Evolutionary conservation across 2,797 vertebrate species (phyloP).

Genomic region (Odontamblyopus rebecca): DNA sequence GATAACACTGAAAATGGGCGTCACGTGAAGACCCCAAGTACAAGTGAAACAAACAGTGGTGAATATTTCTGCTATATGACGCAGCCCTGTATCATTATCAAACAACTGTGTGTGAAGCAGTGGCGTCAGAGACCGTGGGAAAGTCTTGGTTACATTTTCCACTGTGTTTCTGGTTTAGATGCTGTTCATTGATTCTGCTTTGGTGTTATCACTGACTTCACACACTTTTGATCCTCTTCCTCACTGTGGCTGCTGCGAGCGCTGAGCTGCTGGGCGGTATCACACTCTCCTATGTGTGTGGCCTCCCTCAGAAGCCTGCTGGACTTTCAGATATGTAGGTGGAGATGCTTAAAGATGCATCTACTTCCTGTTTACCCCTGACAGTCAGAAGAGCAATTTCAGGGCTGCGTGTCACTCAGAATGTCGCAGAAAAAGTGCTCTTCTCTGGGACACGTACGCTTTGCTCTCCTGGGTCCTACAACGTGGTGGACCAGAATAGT

Average conservation of each 20-base stretch:
- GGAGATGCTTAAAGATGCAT: constrained; percentile 66
- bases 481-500: neutral
- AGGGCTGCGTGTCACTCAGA: constrained; percentile 11
- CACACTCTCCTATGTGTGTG: constrained; percentile 49
- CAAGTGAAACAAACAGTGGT: too few relatives aligned
- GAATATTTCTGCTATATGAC: too few relatives aligned
- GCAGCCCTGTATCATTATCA: too few relatives aligned
- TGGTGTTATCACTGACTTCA: constrained; percentile 1
- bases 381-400: constrained; percentile 47
- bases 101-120: neutral
- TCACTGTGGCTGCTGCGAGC: too few relatives aligned
- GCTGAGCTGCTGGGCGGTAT: constrained; percentile 6
- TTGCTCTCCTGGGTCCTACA: constrained; percentile 21
- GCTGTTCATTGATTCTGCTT: neutral
- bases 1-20: too few relatives aligned
- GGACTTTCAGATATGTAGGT: constrained; percentile 45
- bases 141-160: neutral
- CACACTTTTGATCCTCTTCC: constrained; percentile 10
- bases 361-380: constrained; percentile 77
- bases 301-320: constrained; percentile 37
- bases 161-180: neutral
- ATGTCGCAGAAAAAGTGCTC: constrained; percentile 12
- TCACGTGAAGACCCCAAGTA: too few relatives aligned
- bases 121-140: neutral
- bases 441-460: constrained; percentile 36